Percentiles rank a stretch among this genome's conserved stretches.
These are phyloP conservation scores for Pollenia labialis DNA, from an alignment of 2,888 invertebrate genomes.

Conservation along the genomic window DNA sequence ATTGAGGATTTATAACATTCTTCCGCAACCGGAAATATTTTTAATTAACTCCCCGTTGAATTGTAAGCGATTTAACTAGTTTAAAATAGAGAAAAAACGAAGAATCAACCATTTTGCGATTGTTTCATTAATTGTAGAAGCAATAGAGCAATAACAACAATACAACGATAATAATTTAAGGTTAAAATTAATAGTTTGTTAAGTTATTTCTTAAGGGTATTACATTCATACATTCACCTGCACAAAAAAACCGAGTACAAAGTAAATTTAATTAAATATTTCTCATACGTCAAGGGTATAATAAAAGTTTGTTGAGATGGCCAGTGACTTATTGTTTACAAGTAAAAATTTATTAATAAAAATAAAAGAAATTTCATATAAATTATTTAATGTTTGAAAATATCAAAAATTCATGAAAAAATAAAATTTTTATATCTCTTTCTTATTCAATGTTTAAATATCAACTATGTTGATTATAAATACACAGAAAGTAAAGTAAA, in stretches of 20 bases:
- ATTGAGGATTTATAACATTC: slow-evolving; percentile 70
- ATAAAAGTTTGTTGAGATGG: neutral
- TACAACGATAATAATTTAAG: slow-evolving; percentile 53
- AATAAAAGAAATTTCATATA: neutral
- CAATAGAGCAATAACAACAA: slow-evolving; percentile 18
- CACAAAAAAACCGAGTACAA: neutral
- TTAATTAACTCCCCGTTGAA: slow-evolving; percentile 75
- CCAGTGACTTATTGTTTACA: neutral
- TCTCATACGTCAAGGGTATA: slow-evolving; percentile 42
- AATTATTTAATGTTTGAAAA: too few species aligned
- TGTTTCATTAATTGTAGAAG: neutral
- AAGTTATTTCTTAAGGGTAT: slow-evolving; percentile 35
- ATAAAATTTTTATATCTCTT: too few species aligned
- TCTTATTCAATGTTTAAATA: neutral
- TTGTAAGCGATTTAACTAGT: slow-evolving; percentile 70
- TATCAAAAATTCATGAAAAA: neutral
- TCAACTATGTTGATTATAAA: neutral
- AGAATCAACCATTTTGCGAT: slow-evolving; percentile 28
- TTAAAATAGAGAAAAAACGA: slow-evolving; percentile 22
- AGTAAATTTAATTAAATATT: slow-evolving; percentile 46
- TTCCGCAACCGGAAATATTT: slow-evolving; percentile 74
- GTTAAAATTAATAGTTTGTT: slow-evolving; percentile 64
- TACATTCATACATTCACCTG: neutral
- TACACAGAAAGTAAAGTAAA: neutral
- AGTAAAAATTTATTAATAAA: too few species aligned